Conservation (phyloP, 2,888 invertebrate species). For the Scaptomyza caliginosa region DNA sequence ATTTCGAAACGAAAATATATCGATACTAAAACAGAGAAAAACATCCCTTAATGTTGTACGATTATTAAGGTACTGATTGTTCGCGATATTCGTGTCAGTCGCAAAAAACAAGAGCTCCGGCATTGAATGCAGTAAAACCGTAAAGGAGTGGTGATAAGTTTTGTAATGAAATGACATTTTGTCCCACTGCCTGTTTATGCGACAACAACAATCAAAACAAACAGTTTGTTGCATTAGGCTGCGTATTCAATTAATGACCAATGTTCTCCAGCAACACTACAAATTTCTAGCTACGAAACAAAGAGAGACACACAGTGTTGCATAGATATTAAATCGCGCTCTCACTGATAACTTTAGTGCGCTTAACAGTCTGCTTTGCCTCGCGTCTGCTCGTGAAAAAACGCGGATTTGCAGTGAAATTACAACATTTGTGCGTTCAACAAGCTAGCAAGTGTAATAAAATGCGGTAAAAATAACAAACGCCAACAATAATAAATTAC, state of each 20-base stretch:
- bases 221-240: not conserved
- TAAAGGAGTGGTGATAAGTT: not conserved
- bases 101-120: not conserved
- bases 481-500: not conserved
- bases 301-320: slow-evolving; percentile 32
- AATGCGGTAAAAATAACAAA: slow-evolving; percentile 29
- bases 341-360: slow-evolving; percentile 43
- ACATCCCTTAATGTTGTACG: not conserved
- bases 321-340: not conserved
- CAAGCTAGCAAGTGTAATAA: slow-evolving; percentile 20
- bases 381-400: slow-evolving; percentile 50
- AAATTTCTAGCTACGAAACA: not conserved
- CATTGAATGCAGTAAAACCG: not conserved
- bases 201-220: not conserved
- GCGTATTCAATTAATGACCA: not conserved
- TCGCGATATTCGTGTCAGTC: not conserved
- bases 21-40: not conserved
- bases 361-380: slow-evolving; percentile 48
- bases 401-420: slow-evolving; percentile 27
- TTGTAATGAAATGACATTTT: not conserved
- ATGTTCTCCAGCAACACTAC: slow-evolving; percentile 5
- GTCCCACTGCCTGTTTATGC: not conserved
- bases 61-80: too few species aligned
- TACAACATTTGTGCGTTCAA: slow-evolving; percentile 10
- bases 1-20: not conserved